Conservation (phyloP, 1,140 invertebrate genomes). For the Nebria ingens region DNA sequence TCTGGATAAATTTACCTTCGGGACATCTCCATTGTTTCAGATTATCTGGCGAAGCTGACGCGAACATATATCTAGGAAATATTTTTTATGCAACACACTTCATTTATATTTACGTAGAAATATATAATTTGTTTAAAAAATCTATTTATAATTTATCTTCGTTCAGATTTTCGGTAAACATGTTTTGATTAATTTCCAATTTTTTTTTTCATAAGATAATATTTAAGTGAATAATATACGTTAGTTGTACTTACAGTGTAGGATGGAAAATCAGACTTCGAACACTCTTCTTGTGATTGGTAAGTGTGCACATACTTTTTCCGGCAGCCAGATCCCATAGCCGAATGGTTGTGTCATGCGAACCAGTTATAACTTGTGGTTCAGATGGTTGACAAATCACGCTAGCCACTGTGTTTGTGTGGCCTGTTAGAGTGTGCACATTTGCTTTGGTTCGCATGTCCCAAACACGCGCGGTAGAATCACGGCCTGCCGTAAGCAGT, state of each 20-base stretch:
- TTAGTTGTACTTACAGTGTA: constrained; percentile 57
- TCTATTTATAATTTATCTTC: no score
- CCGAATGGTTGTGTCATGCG: constrained; percentile 77
- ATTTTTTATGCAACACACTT: no score
- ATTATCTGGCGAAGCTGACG: constrained; percentile 95
- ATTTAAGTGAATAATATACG: not conserved
- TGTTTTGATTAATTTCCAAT: not conserved
- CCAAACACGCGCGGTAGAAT: constrained; percentile 95
- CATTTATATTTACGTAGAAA: no score
- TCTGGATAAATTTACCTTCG: constrained; percentile 97
- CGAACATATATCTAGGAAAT: constrained; percentile 80
- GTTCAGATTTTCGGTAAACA: no score
- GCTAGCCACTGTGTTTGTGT: constrained; percentile 94
- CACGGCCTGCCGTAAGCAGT: constrained; percentile 84
- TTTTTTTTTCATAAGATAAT: not conserved
- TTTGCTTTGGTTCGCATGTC: constrained; percentile 99
- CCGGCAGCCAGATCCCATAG: constrained; percentile 97
- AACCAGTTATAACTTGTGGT: constrained; percentile 83
- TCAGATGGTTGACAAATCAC: constrained; percentile 86
- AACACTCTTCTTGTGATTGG: constrained; percentile 99
- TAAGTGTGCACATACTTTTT: constrained; percentile 87
- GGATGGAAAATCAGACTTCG: constrained; percentile 87
- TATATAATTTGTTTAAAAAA: no score
- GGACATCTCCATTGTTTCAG: constrained; percentile 99
- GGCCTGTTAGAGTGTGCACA: constrained; percentile 92